Percentiles rank a stretch among this genome's conserved stretches.
Conservation (phyloP, 2,797 vertebrate species). For the Cryptoblepharus egeriae region DNA sequence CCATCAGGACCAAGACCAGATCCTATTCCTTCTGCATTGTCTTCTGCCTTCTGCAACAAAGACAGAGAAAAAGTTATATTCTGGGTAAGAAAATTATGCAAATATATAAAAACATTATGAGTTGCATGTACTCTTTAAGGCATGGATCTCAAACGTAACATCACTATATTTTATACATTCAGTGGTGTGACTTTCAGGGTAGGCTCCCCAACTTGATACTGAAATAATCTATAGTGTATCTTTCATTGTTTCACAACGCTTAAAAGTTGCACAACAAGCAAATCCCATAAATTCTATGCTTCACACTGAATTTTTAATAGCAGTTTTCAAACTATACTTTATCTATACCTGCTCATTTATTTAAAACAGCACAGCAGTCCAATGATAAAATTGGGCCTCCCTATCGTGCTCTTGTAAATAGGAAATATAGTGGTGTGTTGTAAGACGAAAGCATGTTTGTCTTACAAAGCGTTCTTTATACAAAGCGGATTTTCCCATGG, state of each 20-base stretch:
- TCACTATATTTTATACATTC: neutral
- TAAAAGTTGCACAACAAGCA: neutral
- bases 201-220: neutral
- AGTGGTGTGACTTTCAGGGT: accelerated
- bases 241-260: neutral
- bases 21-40: slow-evolving; percentile 88
- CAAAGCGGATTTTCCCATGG: no score
- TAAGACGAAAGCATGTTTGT: no score
- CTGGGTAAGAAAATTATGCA: slow-evolving; percentile 2
- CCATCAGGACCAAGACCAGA: slow-evolving; percentile 92
- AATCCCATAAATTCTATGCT: neutral
- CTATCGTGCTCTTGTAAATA: neutral
- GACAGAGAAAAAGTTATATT: slow-evolving; percentile 12
- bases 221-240: neutral
- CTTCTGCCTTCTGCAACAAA: slow-evolving; percentile 87
- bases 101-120: neutral
- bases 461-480: no score
- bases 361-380: neutral
- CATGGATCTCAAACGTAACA: neutral
- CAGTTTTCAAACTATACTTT: neutral
- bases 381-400: neutral
- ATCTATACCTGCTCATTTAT: neutral
- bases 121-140: neutral
- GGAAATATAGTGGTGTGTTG: no score
- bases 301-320: neutral